These are phyloP conservation scores for Vidua chalybeata DNA, from an alignment of 2,113 vertebrate genomes.

Conservation along the genomic window DNA sequence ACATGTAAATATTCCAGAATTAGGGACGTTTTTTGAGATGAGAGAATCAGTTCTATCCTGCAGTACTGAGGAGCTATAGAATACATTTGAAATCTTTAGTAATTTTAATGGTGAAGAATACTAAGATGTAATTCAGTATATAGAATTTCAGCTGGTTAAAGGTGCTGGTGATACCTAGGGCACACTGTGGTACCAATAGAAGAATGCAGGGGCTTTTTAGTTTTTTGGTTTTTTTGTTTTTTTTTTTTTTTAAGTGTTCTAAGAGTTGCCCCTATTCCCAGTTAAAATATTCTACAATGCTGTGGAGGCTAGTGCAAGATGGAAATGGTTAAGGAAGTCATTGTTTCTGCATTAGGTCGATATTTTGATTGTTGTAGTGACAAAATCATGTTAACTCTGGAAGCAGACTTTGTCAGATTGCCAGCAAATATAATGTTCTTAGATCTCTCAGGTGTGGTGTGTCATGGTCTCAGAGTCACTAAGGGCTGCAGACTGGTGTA, in stretches of 20 bases:
- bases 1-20: not conserved
- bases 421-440: not conserved
- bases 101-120: not conserved
- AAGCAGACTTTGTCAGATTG: not conserved
- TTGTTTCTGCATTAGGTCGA: not conserved
- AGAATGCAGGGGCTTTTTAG: not conserved
- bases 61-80: not conserved
- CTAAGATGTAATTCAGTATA: not conserved
- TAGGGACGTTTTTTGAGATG: not conserved
- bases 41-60: not conserved
- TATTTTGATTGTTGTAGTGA: not conserved
- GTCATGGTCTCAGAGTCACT: not conserved
- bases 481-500: not conserved
- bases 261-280: not conserved
- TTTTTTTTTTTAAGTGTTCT: not conserved
- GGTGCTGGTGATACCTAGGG: not conserved
- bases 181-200: not conserved
- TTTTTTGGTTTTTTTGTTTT: not conserved
- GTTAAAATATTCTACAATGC: not conserved
- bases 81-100: not conserved
- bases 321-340: not conserved
- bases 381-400: not conserved
- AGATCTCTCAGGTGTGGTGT: not conserved
- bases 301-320: not conserved
- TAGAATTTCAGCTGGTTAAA: not conserved